These are phyloP conservation scores for Hippocampus kuda DNA, from an alignment of 2,797 vertebrate genomes.

Conservation along the genomic window DNA sequence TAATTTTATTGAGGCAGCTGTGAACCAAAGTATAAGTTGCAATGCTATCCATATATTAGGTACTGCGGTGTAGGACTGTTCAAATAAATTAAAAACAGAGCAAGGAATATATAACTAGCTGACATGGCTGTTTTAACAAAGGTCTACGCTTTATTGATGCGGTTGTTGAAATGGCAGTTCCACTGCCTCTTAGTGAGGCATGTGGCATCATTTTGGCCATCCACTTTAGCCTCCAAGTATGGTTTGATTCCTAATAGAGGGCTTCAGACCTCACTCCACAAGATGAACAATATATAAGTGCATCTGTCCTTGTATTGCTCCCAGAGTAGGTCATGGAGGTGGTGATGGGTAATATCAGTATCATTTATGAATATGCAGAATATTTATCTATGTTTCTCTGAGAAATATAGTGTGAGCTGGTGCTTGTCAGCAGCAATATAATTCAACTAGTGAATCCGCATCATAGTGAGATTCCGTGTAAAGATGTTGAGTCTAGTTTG, in stretches of 20 bases:
- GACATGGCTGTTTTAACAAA: not conserved
- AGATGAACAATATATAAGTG: not conserved
- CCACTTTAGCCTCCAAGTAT: not conserved
- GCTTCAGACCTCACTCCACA: not conserved
- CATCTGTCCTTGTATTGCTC: not conserved
- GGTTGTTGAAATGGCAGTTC: not conserved
- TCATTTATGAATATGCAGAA: not conserved
- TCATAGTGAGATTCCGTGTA: slow-evolving; percentile 20
- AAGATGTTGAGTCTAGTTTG: slow-evolving; percentile 25
- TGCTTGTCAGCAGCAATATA: not conserved
- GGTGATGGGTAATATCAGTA: not conserved
- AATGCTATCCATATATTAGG: not conserved
- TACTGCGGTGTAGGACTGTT: not conserved
- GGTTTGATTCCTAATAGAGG: not conserved
- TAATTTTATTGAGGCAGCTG: not conserved
- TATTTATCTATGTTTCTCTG: not conserved
- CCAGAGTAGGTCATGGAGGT: not conserved
- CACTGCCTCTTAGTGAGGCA: not conserved
- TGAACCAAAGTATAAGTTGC: not conserved
- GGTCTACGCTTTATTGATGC: not conserved
- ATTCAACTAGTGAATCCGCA: not conserved
- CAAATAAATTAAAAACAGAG: not conserved
- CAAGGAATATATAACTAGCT: not conserved
- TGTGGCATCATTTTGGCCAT: not conserved
- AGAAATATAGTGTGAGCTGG: not conserved